Evolutionary conservation across 92 coral and sea anemone species (phyloP).

Genomic region (Paramuricea clavata): DNA sequence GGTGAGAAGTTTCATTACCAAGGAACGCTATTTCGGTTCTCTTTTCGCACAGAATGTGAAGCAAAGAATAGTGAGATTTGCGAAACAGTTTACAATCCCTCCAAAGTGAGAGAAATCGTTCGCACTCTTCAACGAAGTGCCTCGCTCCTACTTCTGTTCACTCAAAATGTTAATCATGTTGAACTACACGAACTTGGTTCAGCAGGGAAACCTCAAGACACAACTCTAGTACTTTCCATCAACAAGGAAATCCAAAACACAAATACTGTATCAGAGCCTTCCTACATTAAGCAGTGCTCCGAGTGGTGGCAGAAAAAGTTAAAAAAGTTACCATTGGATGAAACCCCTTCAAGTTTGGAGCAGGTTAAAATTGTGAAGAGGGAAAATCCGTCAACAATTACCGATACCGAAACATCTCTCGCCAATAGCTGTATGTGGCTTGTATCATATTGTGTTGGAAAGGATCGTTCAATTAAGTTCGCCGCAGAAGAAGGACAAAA

Average conservation of each 20-base stretch:
- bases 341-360: slow-evolving; percentile 59
- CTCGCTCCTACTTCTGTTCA: slow-evolving; percentile 77
- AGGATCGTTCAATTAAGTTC: slow-evolving; percentile 63
- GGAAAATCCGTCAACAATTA: slow-evolving; percentile 31
- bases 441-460: slow-evolving; percentile 78
- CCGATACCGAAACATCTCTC: slow-evolving; percentile 48
- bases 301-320: slow-evolving; percentile 25
- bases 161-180: slow-evolving; percentile 79
- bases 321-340: slow-evolving; percentile 27
- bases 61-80: slow-evolving; percentile 78
- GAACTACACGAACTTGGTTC: slow-evolving; percentile 67
- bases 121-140: slow-evolving; percentile 70
- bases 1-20: slow-evolving; percentile 56
- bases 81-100: slow-evolving; percentile 65
- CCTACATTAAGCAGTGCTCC: slow-evolving; percentile 41
- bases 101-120: slow-evolving; percentile 72
- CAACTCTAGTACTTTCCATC: slow-evolving; percentile 62
- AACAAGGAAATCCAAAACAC: slow-evolving; percentile 60
- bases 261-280: slow-evolving; percentile 33
- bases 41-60: slow-evolving; percentile 80
- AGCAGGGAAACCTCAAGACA: slow-evolving; percentile 39
- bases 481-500: slow-evolving; percentile 47
- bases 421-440: slow-evolving; percentile 62
- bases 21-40: slow-evolving; percentile 91
- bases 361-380: slow-evolving; percentile 57